Evolutionary conservation across 2,797 vertebrate genomes (phyloP), one percentile per base, ranked within the genome.

Genomic region (Coranthus polyacanthus): DNA sequence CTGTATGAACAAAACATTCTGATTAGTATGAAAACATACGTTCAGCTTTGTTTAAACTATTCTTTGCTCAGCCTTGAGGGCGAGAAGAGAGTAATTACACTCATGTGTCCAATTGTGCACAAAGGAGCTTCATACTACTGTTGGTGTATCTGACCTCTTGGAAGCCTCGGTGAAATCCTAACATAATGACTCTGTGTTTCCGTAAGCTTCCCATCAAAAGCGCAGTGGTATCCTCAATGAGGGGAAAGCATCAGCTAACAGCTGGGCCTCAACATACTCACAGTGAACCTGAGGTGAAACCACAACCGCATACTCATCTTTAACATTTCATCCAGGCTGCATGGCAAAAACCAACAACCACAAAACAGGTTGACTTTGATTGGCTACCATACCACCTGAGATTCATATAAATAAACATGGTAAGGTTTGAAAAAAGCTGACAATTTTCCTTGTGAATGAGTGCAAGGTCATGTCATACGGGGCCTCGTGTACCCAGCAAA

Each of bases 221-320:
- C 56, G 18, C 50, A 60, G 74, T 21, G 55, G 73, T 75, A 68
- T 82, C 67, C 78, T 82, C 60, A 54, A 54, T 75, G 76, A 83
- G 72, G 50, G 79, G 69, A 83, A 85, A 84, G 71, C 74, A 81
- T 87, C 79, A 74, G 72, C 83, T 75, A 85, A 86, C 89, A 88
- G 83, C 77, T 84, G 83, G 72, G 78, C 78, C 90, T 87, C 84
- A 74, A 37, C 68, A 59, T 68, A 78, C 84, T 87, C 66, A 62
- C 72, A 77, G 64, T 73, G 73, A 92, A 88, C 85, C 82, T 82
- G 82, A 88, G 86, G 88, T 86, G 72, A 89, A 89, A 86, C 91
- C 90, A 84, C 86, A 89, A 89, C 88, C 84, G 38, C 90, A 87
- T 72, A 82, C 72, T 82, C 82, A 85, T 85, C 83, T 88, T 86